phyloP scores from a whole-genome alignment of 2,797 vertebrate genomes.

The Sebastes vulpes region DNA sequence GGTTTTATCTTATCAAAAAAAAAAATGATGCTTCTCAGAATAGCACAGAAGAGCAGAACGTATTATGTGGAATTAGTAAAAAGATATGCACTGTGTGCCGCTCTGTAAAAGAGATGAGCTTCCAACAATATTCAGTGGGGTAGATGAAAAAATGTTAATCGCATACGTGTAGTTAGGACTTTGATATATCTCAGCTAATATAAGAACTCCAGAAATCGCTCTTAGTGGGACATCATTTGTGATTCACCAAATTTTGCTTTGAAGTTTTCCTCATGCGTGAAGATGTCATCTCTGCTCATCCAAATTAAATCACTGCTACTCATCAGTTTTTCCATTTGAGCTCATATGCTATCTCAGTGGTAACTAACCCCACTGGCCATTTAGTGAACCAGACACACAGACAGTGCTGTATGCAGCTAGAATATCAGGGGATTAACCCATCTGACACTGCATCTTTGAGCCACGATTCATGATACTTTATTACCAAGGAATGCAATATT shows the following conservation, averaged over 20 bases:
- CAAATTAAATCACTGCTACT: constrained; percentile 72
- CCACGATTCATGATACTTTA: constrained; percentile 27
- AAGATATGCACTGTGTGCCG: constrained; percentile 14
- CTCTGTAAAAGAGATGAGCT: constrained; percentile 23
- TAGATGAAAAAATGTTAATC: constrained; percentile 34
- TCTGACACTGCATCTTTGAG: constrained; percentile 41
- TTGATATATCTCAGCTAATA: constrained; percentile 51
- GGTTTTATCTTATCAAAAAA: constrained; percentile 43
- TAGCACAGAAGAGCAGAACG: constrained; percentile 35
- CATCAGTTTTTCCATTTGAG: constrained; percentile 63
- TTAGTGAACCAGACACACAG: constrained; percentile 41
- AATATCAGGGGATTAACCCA: constrained; percentile 38
- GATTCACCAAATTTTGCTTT: constrained; percentile 67
- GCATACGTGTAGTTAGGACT: constrained; percentile 20
- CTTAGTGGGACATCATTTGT: constrained; percentile 34
- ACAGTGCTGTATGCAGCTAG: constrained; percentile 4
- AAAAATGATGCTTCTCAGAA: constrained; percentile 5
- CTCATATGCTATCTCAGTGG: constrained; percentile 46
- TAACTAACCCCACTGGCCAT: constrained; percentile 52
- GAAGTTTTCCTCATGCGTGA: constrained; percentile 61
- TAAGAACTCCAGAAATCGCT: constrained; percentile 24
- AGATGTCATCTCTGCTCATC: constrained; percentile 66
- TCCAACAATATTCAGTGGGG: constrained; percentile 42
- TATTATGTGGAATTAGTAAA: constrained; percentile 33
- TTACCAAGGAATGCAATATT: constrained; percentile 25